phyloP scores from a whole-genome alignment of 2,113 vertebrate species.

The Microtus montanus region DNA sequence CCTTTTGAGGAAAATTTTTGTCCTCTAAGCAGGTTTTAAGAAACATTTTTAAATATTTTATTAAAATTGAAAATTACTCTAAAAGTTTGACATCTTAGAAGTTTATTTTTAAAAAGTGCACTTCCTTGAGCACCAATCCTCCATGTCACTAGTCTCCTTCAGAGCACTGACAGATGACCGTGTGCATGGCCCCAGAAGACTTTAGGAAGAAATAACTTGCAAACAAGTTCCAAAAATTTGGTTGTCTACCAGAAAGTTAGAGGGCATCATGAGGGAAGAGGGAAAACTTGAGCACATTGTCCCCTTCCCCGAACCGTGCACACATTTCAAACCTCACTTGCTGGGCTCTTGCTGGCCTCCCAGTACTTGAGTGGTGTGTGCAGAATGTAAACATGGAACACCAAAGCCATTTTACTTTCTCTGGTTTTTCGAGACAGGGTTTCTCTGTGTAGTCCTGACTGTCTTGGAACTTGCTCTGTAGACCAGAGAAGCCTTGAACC shows the following conservation, averaged over 20 bases:
- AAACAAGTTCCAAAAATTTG: background rate
- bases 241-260: background rate
- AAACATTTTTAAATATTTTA: background rate
- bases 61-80: background rate
- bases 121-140: background rate
- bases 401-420: background rate
- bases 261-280: background rate
- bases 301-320: background rate
- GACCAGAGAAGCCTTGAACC: background rate
- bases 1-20: slow-evolving; percentile 26
- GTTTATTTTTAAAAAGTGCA: background rate
- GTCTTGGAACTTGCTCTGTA: background rate
- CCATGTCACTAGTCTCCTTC: background rate
- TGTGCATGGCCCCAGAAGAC: background rate
- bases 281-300: background rate
- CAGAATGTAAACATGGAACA: background rate
- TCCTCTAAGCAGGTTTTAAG: background rate
- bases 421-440: background rate
- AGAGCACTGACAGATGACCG: background rate
- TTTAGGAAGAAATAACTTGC: slow-evolving; percentile 4
- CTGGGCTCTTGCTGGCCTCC: background rate
- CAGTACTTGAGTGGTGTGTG: background rate
- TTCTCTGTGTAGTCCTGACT: background rate
- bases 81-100: background rate
- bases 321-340: background rate